Base-by-base conservation (phyloP, 1,140 invertebrate species). In the Bombus picipes region DNA sequence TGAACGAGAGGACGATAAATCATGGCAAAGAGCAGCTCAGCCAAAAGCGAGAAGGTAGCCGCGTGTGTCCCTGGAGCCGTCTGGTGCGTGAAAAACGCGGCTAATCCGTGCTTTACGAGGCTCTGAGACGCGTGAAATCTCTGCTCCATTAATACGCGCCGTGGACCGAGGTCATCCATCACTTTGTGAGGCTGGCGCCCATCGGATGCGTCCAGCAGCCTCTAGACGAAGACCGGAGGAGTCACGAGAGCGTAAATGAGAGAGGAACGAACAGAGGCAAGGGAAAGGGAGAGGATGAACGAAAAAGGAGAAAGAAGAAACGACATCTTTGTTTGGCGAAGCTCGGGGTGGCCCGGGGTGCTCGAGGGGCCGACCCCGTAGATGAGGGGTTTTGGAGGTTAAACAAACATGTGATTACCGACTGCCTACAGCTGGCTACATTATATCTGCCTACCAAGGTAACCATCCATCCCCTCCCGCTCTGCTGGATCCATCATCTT, bases 401-500 rank as follows among this genome's bases (percentile, higher is more conserved):
- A 95, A 95, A 95, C 95, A 95, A 95, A 95, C 95, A 95, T 95
- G 92, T 95, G 95, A 95, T 95, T 95, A 95, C 94, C 93, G 92
- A 91, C 92, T 94, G 93, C 94, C 94, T 95, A 95, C 94, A 95
- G 94, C 94, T 95, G 94, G 94, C 94, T 94, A 94, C 94, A 93
- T 94, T 94, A 93, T 94, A 94, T 93, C 94, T 93, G 86, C 92
- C 93, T 93, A 92, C 92, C 93, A 92, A 94, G 93, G 92, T 92
- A 93, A 92, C 89, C 88, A 90, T 92, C 87, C 87, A 82, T 84
- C 73, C 85, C 66, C 72, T 70, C 80, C 81, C 79, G 74, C 71
- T 81, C 43, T 74, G 65, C 82, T 75, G 73, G 83, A 76, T 89
- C 86, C 88, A 89, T 90, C 88, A 88, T 90, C 76, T 85, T 76